Percentiles rank a stretch among this genome's conserved stretches.
Evolutionary conservation across 2,888 invertebrate species (phyloP).

Genomic region (Achlya flavicornis): DNA sequence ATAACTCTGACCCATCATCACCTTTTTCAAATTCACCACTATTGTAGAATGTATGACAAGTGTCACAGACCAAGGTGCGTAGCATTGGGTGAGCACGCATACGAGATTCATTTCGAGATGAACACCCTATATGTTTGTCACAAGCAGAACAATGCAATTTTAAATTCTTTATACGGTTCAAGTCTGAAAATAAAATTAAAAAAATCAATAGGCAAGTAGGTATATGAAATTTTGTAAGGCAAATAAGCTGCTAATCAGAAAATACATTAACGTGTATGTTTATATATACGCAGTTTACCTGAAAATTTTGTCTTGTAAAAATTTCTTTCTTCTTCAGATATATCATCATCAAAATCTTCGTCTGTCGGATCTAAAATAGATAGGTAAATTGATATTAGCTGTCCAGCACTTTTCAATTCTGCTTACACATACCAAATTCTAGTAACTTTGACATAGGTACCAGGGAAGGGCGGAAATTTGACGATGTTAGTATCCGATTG

Average conservation of each 20-base stretch:
- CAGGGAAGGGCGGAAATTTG: slow-evolving; percentile 76
- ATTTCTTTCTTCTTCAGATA: slow-evolving; percentile 79
- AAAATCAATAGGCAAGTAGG: background rate
- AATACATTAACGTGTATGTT: background rate
- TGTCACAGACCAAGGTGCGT: slow-evolving; percentile 88
- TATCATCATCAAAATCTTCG: slow-evolving; percentile 80
- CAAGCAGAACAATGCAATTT: slow-evolving; percentile 90
- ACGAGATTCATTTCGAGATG: slow-evolving; percentile 84
- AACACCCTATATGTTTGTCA: slow-evolving; percentile 89
- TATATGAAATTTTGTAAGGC: background rate
- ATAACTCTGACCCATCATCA: slow-evolving; percentile 92
- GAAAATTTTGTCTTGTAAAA: slow-evolving; percentile 79
- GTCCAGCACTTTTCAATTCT: background rate
- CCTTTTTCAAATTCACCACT: slow-evolving; percentile 93
- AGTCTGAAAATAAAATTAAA: slow-evolving; percentile 74
- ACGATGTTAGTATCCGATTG: slow-evolving; percentile 45
- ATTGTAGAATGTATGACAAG: slow-evolving; percentile 90
- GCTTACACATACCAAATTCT: background rate
- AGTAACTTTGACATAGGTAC: slow-evolving; percentile 38
- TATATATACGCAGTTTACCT: slow-evolving; percentile 49
- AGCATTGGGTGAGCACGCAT: slow-evolving; percentile 90
- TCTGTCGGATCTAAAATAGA: slow-evolving; percentile 67
- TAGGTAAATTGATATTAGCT: background rate
- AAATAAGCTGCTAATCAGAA: no score
- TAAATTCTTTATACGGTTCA: slow-evolving; percentile 83